A percentile compares a stretch with the other conserved stretches of the same genome.
Conservation (phyloP, 1,140 invertebrate genomes). For the Marisa cornuarietis region DNA sequence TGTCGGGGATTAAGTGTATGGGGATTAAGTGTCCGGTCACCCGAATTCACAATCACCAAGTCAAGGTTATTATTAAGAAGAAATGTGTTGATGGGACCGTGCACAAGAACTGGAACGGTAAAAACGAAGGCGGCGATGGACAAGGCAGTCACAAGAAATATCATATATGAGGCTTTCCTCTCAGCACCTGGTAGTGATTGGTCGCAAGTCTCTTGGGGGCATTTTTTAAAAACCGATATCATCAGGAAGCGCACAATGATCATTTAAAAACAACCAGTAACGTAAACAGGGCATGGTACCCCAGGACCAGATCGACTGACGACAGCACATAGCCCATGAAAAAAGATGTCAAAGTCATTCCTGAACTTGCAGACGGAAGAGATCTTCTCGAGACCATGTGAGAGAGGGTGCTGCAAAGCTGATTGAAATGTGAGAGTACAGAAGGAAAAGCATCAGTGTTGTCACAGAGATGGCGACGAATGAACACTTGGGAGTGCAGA, state of each 20-base stretch:
- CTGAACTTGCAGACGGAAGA: not conserved
- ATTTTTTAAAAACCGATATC: not conserved
- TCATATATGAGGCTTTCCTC: conserved; percentile 25
- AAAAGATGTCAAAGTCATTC: conserved; percentile 9
- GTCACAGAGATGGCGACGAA: conserved; percentile 7
- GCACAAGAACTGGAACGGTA: conserved; percentile 22
- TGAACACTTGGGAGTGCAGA: conserved; percentile 18
- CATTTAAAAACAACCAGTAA: conserved; percentile 1
- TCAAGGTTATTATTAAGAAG: not conserved
- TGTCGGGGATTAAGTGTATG: no score
- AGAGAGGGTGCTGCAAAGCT: conserved; percentile 22
- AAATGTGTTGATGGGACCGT: not conserved
- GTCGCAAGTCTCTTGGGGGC: not conserved
- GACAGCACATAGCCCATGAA: conserved; percentile 31
- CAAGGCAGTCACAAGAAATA: conserved; percentile 31
- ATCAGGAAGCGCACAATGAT: not conserved
- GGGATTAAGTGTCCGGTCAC: no score
- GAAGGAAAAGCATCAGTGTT: conserved; percentile 10
- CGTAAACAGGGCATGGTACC: not conserved
- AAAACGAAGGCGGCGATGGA: conserved; percentile 34
- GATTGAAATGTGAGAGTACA: conserved; percentile 32
- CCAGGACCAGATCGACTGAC: conserved; percentile 32
- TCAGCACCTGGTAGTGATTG: not conserved
- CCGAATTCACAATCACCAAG: no score
- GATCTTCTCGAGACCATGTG: not conserved